These are phyloP conservation scores for Ephestia elutella DNA, from an alignment of 1,140 invertebrate species.

Conservation along the genomic window DNA sequence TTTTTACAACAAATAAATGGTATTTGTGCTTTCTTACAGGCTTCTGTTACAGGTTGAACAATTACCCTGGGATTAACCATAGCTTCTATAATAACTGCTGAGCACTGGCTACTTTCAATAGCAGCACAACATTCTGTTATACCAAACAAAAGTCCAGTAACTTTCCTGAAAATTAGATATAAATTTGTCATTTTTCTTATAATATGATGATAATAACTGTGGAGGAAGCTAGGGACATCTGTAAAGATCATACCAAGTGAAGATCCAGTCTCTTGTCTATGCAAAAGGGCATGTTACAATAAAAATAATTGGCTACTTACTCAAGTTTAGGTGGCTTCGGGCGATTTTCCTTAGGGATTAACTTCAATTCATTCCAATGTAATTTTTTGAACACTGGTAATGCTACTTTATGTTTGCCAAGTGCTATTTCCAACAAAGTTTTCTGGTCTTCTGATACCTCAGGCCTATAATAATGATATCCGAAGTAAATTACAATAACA, in stretches of 20 bases:
- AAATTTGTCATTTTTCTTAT: background rate
- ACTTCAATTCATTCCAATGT: constrained; percentile 52
- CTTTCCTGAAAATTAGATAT: constrained; percentile 40
- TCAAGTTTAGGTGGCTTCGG: constrained; percentile 43
- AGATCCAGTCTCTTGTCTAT: no score
- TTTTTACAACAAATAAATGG: constrained; percentile 43
- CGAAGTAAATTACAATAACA: no score
- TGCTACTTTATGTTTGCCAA: constrained; percentile 35
- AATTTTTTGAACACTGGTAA: constrained; percentile 48
- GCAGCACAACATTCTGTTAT: constrained; percentile 35
- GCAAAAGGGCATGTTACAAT: no score
- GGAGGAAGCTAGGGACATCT: no score
- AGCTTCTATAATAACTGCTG: constrained; percentile 46
- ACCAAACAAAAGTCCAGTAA: constrained; percentile 52
- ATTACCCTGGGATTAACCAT: constrained; percentile 46
- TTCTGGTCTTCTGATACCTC: constrained; percentile 30
- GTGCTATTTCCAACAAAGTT: constrained; percentile 22
- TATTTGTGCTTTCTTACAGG: constrained; percentile 28
- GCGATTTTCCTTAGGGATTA: constrained; percentile 46
- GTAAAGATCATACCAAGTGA: no score
- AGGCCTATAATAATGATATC: constrained; percentile 35
- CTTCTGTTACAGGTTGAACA: constrained; percentile 45
- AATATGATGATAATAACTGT: no score
- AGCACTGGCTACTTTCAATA: constrained; percentile 31
- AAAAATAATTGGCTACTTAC: constrained; percentile 42